A percentile compares a stretch with the other conserved stretches of the same genome.
Evolutionary conservation across 2,888 invertebrate species (phyloP).

Genomic region (Hemistola chrysoprasaria): DNA sequence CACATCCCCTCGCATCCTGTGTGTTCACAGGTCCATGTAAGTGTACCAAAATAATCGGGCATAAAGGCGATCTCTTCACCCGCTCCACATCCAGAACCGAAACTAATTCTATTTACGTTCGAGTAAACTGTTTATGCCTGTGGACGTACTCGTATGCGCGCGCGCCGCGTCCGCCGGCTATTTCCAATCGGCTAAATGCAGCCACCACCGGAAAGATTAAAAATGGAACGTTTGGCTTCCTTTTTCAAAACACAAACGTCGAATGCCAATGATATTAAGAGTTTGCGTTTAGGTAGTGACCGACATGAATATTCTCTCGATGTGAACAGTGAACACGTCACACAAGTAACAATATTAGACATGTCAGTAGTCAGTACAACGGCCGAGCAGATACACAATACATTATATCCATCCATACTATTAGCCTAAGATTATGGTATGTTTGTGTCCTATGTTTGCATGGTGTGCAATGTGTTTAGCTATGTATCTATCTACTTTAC

Average conservation of each 20-base stretch:
- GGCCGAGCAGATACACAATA: no score
- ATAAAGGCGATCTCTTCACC: conserved; percentile 59
- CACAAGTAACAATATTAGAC: no score
- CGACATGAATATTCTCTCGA: no score
- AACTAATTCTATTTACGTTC: conserved; percentile 56
- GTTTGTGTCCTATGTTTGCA: no score
- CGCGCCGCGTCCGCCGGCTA: conserved; percentile 58
- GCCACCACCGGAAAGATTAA: conserved; percentile 61
- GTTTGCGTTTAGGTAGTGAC: no score
- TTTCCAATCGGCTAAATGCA: conserved; percentile 66
- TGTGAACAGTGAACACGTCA: no score
- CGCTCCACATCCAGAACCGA: conserved; percentile 64
- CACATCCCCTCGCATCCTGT: conserved; percentile 15
- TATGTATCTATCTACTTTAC: no score
- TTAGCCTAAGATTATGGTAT: no score
- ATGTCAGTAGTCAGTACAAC: no score
- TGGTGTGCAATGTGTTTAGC: no score
- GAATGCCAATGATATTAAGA: not conserved
- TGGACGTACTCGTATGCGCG: conserved; percentile 39
- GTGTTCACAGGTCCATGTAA: conserved; percentile 10
- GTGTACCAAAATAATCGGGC: conserved; percentile 50
- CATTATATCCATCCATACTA: no score
- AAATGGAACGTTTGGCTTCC: conserved; percentile 40
- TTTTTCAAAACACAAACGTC: conserved; percentile 25
- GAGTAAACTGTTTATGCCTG: conserved; percentile 58